Evolutionary conservation across 2,113 vertebrate genomes (phyloP), one percentile per base, ranked within the genome.

Genomic region (Oryzias celebensis): DNA sequence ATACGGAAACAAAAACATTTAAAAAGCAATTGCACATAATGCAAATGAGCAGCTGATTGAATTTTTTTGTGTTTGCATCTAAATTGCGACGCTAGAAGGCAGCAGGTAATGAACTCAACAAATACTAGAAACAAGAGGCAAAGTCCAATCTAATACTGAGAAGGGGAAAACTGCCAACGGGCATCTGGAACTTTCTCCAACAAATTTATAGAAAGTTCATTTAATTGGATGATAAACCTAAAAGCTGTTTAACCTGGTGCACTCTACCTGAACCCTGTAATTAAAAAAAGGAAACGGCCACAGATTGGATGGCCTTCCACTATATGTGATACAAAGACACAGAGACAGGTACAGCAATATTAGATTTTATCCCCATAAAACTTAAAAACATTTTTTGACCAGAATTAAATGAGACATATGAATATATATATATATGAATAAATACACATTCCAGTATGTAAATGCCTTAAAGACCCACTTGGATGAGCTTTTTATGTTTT

Each of bases 51-150:
- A 20, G 23, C 51, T 36, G 57, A 4, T 54, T 62, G 18, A 18
- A 46, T 51, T n/a, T 24, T 67, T 51, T 43, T 28, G 20, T 18
- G n/a, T 68, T 14, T 52, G 22, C 2, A 28, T 4, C 7, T 31
- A 58, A 50, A 57, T 43, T 46, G 57, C 52, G 20, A 60, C 59
- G 22, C 48, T n/a, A 26, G 7, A 42, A 36, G 45, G 49, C 56
- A 58, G 28, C 28, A 43, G 52, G 62, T 71, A 74, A 48, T 54
- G 65, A 56, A 68, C 55, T 65, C 43, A 66, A 49, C 42, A 54
- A 68, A 59, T 23, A 58, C 46, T 55, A 15, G 14, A 70, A 53
- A 55, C 6, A 31, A 41, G 48, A 59, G 12, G 26, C 13, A 28
- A 50, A 23, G 36, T 36, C 36, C 8, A 56, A 13, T 26, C 24